These are phyloP conservation scores for Ichneumoninae sp. DNA, from an alignment of 2,888 invertebrate species.

Conservation along the genomic window DNA sequence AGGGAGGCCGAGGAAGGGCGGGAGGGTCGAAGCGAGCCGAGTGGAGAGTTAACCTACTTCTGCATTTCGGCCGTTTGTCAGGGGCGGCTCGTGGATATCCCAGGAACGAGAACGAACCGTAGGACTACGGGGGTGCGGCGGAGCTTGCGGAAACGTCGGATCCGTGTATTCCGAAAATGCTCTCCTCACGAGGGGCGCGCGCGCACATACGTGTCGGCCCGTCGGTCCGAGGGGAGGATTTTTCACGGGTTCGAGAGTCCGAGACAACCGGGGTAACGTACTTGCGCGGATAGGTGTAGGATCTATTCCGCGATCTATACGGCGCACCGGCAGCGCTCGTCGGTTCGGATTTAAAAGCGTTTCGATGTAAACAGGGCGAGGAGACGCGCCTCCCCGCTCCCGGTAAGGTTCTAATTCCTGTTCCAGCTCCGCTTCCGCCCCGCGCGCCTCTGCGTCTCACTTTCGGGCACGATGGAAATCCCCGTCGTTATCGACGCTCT, in stretches of 20 bases:
- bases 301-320: slow-evolving; percentile 18
- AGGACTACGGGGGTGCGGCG: slow-evolving; percentile 24
- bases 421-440: slow-evolving; percentile 45
- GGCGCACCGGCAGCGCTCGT: not conserved
- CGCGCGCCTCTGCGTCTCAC: slow-evolving; percentile 20
- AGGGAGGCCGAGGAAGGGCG: slow-evolving; percentile 44
- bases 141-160: slow-evolving; percentile 45
- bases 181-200: slow-evolving; percentile 34
- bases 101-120: slow-evolving; percentile 1
- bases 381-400: slow-evolving; percentile 28
- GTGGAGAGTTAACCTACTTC: slow-evolving; percentile 80
- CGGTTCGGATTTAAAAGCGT: slow-evolving; percentile 78
- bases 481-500: slow-evolving; percentile 26
- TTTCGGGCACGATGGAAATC: slow-evolving; percentile 42
- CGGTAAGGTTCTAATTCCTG: slow-evolving; percentile 63
- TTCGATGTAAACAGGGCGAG: slow-evolving; percentile 77
- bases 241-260: slow-evolving; percentile 42
- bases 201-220: slow-evolving; percentile 11
- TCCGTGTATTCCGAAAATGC: slow-evolving; percentile 65
- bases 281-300: slow-evolving; percentile 34
- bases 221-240: not conserved
- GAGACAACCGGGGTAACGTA: slow-evolving; percentile 59
- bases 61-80: slow-evolving; percentile 79
- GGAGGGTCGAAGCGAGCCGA: slow-evolving; percentile 60
- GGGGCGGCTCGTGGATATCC: slow-evolving; percentile 51